Base-by-base conservation (phyloP, 2,888 invertebrate genomes). In the Tenthredo notha region DNA sequence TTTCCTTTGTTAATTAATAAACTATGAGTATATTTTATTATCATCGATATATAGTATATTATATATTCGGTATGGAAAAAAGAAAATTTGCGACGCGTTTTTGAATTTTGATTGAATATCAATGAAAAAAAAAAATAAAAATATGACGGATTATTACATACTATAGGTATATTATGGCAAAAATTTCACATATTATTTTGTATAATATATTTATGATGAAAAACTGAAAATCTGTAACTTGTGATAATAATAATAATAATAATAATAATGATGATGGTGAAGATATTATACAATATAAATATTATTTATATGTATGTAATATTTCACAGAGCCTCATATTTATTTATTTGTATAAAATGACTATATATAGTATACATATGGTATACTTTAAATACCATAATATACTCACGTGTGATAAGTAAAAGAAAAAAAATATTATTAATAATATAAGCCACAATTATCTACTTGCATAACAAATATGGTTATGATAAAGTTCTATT, bases 181-280 rank as follows among this genome's bases (percentile, higher is more conserved):
- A 47, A 15, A 15, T 47, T 47, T 47, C 47, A 18, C 1, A 58
- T 58, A 18, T 5, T 1, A 54, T 58, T n/a, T 0, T 15, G n/a
- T 54, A 54, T 54, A 54, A 6, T 18, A n/a, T 18, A 6, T n/a
- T n/a, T 58, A 21, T n/a, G 21, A 3, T 65, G 33, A 33, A 33
- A 67, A 33, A 67, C 12, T 33, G 29, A 67, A 67, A 67, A 33
- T 67, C 15, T 67, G 29, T 29, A 74, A 72, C 29, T 65, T 84
- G 40, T 86, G 25, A 75, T 43, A 50, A 18, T 65, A 78, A 67
- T n/a, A 77, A 25, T 77, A 29, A 40, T 40, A 33, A 61, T 67
- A 83, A 37, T 65, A 72, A 84, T 65, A 29, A 65, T 67, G 40
- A 77, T n/a, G 77, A 84, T 65, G 18, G 43, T 67, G 40, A 77